These are phyloP conservation scores for Trachymyrmex septentrionalis DNA, from an alignment of 1,140 invertebrate genomes.

Conservation along the genomic window DNA sequence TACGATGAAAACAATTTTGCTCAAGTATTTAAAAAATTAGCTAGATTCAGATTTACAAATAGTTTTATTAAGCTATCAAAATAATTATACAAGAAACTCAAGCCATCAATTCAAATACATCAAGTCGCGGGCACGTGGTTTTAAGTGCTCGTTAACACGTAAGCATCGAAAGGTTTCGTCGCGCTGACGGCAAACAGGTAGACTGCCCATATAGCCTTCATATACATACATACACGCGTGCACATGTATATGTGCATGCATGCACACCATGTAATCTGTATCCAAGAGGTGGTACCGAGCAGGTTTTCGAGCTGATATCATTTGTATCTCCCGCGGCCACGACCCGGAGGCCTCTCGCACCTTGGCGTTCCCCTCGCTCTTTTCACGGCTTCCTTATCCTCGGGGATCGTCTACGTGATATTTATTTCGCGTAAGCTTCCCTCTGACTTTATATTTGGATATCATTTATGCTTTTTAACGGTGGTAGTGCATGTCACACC, in stretches of 20 bases:
- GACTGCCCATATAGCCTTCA: background rate
- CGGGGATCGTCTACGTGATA: conserved; percentile 73
- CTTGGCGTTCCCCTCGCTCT: conserved; percentile 46
- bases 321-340: conserved; percentile 75
- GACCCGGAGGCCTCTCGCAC: conserved; percentile 68
- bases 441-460: conserved; percentile 76
- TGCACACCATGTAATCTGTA: conserved; percentile 19
- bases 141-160: conserved; percentile 52
- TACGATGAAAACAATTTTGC: too few species aligned
- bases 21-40: too few species aligned
- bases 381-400: conserved; percentile 60
- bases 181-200: conserved; percentile 44
- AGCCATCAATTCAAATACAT: background rate
- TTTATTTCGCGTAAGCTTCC: conserved; percentile 71
- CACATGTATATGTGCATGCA: background rate
- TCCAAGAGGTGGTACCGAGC: conserved; percentile 67
- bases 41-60: too few species aligned
- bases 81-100: too few species aligned
- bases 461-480: conserved; percentile 62
- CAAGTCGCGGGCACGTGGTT: conserved; percentile 24
- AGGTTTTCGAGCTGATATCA: conserved; percentile 77
- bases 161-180: conserved; percentile 33
- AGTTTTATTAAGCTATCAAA: too few species aligned
- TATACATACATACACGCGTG: background rate
- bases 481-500: conserved; percentile 60